These are phyloP conservation scores for Campylomormyrus tamandua DNA, from an alignment of 2,113 vertebrate genomes.

Conservation along the genomic window DNA sequence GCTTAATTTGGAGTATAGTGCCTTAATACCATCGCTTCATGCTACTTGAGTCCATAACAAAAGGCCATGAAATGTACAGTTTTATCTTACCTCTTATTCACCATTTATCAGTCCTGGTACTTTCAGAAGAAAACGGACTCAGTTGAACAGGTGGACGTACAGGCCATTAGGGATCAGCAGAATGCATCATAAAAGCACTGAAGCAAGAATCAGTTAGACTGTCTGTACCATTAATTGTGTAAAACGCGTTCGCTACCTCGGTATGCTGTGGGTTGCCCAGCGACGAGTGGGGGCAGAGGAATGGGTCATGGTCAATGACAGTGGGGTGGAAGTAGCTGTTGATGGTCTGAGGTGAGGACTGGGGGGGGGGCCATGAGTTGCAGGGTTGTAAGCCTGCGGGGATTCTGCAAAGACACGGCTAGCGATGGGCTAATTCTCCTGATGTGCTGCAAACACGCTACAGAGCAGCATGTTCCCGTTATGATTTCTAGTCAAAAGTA, in stretches of 20 bases:
- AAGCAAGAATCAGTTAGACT: neutral
- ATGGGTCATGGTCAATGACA: neutral
- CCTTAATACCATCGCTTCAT: neutral
- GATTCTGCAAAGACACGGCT: neutral
- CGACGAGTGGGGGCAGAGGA: neutral
- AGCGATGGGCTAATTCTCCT: neutral
- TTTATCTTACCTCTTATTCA: neutral
- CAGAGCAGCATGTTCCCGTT: neutral
- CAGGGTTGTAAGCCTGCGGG: neutral
- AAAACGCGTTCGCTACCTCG: neutral
- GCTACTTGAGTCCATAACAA: neutral
- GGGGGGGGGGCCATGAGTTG: neutral
- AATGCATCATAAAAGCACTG: neutral
- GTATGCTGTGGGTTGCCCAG: neutral
- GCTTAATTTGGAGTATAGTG: neutral
- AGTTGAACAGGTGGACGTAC: neutral
- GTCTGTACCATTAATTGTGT: neutral
- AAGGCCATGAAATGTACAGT: neutral
- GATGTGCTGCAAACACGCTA: neutral
- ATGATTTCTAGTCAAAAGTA: neutral
- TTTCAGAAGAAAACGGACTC: neutral
- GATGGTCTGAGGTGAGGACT: neutral
- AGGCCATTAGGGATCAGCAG: neutral
- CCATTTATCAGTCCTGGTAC: neutral
- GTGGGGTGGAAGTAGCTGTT: neutral